Base-by-base conservation (phyloP, 2,888 invertebrate genomes). In the Onchidella celtica region DNA sequence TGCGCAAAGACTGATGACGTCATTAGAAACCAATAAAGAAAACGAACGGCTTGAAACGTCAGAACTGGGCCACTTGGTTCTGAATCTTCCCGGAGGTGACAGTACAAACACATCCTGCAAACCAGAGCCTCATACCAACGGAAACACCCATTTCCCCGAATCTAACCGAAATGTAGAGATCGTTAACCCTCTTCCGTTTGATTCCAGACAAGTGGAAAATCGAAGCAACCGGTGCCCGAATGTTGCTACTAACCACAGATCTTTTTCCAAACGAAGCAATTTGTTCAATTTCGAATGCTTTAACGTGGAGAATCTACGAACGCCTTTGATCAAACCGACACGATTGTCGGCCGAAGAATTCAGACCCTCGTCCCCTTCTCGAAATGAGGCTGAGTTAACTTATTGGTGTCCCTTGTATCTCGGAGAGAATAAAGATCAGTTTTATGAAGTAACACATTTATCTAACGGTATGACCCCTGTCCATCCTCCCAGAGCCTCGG, bases 281-380 rank as follows among this genome's bases (percentile, higher is more conserved):
- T 70, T 69, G 29, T 78, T 57, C n/a, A 78, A 70, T 61, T 78
- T 69, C 59, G 78, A 78, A 32, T 61, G 69, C 24, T 70, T 78
- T 11, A 78, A 78, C 36, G 70, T 78, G 1, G 78, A 78, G 2
- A 78, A 61, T 21, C n/a, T 78, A 24, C 57, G 78, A 38, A 78
- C 78, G 1, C 78, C 78, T 1, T 27, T 78, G 1, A 78, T 78
- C 24, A 78, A 78, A 24, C 78, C 78, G 11, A 70, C 78, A 9
- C 66, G 38, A 4, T n/a, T 76, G 47, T 3, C 66, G 6, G n/a
- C 21, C 1, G 40, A 24, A 3, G 76, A 55, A 21, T 65, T 66
- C 2, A 1, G 27, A 34, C 3, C 0, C n/a, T 32, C 21, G 3
- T 57, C n/a, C 1, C 32, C 34, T 32, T n/a, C 21, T 57, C 29